phyloP scores from a whole-genome alignment of 2,113 vertebrate species.

The Bufo gargarizans region DNA sequence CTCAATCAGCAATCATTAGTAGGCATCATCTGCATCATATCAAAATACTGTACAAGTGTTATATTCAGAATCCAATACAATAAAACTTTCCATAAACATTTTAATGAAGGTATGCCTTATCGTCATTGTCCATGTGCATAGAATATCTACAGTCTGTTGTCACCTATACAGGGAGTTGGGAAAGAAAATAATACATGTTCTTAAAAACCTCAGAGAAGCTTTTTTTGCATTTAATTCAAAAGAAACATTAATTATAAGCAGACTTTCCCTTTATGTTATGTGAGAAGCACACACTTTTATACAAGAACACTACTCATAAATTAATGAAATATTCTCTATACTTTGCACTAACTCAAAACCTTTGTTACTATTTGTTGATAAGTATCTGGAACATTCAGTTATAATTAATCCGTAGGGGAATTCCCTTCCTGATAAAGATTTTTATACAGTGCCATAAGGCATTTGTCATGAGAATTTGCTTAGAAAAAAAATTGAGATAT shows the following conservation, averaged over 20 bases:
- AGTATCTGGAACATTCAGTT: conserved; percentile 56
- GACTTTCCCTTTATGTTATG: conserved; percentile 10
- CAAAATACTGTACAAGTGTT: background rate
- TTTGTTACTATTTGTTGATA: conserved; percentile 48
- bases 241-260: conserved; percentile 31
- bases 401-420: conserved; percentile 62
- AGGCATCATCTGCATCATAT: background rate
- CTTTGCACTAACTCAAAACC: background rate
- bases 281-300: conserved; percentile 17
- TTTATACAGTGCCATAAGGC: conserved; percentile 47
- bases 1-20: background rate
- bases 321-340: conserved; percentile 30
- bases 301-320: background rate
- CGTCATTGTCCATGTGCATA: background rate
- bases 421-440: conserved; percentile 58
- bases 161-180: background rate
- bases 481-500: conserved; percentile 44
- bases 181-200: background rate
- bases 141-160: background rate
- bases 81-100: background rate
- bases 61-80: background rate
- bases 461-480: conserved; percentile 49
- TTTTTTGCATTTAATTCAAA: background rate
- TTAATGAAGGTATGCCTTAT: background rate
- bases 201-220: background rate